Evolutionary conservation across 2,888 invertebrate genomes (phyloP).

Genomic region (Nephrotoma appendiculata): DNA sequence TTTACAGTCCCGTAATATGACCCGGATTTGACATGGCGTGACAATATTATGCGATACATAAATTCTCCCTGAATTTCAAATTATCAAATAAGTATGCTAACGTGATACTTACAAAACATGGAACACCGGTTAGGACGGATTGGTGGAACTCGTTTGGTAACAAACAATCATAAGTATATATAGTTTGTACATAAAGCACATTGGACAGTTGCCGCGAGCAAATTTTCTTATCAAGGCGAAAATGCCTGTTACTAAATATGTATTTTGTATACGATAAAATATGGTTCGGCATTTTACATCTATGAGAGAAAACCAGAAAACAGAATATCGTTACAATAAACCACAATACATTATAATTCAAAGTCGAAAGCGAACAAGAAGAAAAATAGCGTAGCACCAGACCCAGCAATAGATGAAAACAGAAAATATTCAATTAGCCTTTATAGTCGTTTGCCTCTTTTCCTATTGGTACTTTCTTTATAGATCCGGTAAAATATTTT

Average conservation of each 20-base stretch:
- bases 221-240: not conserved
- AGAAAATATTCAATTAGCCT: conserved; percentile 6
- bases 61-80: too few species aligned
- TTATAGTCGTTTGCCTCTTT: not conserved
- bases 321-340: not conserved
- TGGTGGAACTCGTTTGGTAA: too few species aligned
- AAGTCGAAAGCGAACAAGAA: not conserved
- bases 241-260: not conserved
- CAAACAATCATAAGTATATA: too few species aligned
- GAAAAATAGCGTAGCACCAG: not conserved
- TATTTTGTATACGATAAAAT: not conserved
- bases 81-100: too few species aligned
- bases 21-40: too few species aligned
- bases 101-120: too few species aligned
- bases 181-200: too few species aligned
- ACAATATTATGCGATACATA: too few species aligned
- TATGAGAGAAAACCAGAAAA: not conserved
- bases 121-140: too few species aligned
- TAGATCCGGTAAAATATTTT: not conserved
- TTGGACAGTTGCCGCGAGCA: too few species aligned
- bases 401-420: not conserved
- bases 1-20: too few species aligned
- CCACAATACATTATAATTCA: not conserved
- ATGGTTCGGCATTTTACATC: not conserved
- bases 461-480: not conserved